Evolutionary conservation across 2,888 invertebrate species (phyloP).

Genomic region (Podabrus alpinus): DNA sequence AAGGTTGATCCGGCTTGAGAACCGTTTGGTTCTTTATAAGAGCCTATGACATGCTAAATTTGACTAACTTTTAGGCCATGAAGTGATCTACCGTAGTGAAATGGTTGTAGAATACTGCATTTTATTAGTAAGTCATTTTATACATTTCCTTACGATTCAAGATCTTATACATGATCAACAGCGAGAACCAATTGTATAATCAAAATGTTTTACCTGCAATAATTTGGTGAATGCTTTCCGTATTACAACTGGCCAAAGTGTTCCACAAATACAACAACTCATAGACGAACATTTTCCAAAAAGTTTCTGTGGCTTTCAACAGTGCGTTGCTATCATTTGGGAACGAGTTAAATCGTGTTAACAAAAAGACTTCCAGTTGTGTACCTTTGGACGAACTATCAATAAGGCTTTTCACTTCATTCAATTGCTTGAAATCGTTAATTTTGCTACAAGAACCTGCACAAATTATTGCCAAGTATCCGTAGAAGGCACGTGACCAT

Average conservation of each 20-base stretch:
- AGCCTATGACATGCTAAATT: too few species aligned
- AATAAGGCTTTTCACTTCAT: conserved; percentile 43
- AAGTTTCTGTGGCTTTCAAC: conserved; percentile 42
- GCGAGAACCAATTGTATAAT: too few species aligned
- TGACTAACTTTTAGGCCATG: too few species aligned
- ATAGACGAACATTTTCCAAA: conserved; percentile 64
- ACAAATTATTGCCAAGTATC: conserved; percentile 61
- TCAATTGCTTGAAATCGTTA: conserved; percentile 38
- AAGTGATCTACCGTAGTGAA: too few species aligned
- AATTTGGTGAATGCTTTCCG: conserved; percentile 51
- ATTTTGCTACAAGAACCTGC: conserved; percentile 44
- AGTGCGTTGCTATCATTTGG: conserved; percentile 42
- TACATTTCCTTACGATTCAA: too few species aligned
- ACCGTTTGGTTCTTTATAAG: too few species aligned
- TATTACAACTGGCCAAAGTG: conserved; percentile 63
- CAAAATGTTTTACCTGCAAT: conserved; percentile 50
- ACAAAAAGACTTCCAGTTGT: conserved; percentile 50
- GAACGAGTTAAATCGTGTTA: conserved; percentile 43
- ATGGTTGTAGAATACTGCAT: too few species aligned
- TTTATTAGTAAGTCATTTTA: too few species aligned
- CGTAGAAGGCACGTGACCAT: conserved; percentile 70
- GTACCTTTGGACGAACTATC: conserved; percentile 44
- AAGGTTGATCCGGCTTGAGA: too few species aligned
- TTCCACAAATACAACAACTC: conserved; percentile 74
- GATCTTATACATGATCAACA: too few species aligned